These are phyloP conservation scores for Brachionus manjavacas DNA, from an alignment of 1,140 invertebrate species.

Conservation along the genomic window DNA sequence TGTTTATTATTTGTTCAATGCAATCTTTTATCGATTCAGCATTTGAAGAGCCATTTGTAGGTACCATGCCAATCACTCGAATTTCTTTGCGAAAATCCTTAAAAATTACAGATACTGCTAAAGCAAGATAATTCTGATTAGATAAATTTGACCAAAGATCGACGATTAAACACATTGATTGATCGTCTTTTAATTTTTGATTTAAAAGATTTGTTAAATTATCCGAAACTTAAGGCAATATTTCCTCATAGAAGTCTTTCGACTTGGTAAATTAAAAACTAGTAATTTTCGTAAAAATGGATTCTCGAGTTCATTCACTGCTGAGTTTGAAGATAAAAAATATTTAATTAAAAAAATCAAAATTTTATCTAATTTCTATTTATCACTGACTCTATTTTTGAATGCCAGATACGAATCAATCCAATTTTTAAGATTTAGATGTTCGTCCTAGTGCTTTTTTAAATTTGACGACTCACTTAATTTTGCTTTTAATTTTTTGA, in stretches of 20 bases:
- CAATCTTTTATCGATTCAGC: background rate
- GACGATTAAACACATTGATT: conserved; percentile 14
- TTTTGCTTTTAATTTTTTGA: background rate
- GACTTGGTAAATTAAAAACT: background rate
- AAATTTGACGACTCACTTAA: background rate
- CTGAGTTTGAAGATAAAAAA: background rate
- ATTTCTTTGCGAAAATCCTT: background rate
- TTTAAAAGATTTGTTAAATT: background rate
- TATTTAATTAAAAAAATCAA: background rate
- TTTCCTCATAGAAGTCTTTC: background rate
- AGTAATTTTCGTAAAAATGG: background rate
- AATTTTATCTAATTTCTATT: background rate
- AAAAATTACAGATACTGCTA: background rate
- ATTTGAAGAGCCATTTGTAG: background rate
- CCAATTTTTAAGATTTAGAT: background rate
- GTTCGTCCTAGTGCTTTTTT: background rate
- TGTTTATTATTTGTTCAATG: background rate
- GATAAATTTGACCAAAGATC: background rate
- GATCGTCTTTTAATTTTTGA: background rate
- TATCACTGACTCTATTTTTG: background rate
- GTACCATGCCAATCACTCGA: background rate
- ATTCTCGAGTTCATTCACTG: background rate
- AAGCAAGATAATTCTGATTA: background rate
- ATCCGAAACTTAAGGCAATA: background rate
- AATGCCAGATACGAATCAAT: background rate